Evolutionary conservation across 1,140 invertebrate genomes (phyloP).

Genomic region (Drosophila watanabei): DNA sequence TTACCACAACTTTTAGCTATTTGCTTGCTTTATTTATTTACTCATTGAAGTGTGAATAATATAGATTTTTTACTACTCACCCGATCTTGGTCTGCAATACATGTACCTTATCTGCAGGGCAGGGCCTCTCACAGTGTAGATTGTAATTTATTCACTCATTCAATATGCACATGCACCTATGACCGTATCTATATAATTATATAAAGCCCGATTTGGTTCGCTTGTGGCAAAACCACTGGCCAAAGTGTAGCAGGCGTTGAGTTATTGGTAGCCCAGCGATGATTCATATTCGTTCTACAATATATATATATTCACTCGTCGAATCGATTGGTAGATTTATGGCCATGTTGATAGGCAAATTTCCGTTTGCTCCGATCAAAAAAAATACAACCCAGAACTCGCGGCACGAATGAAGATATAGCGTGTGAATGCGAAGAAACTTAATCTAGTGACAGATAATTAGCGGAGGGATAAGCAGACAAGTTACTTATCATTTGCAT

Average conservation of each 20-base stretch:
- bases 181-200: conserved; percentile 73
- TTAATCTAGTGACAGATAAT: conserved; percentile 38
- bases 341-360: conserved; percentile 78
- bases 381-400: conserved; percentile 19
- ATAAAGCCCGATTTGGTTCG: conserved; percentile 70
- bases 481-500: conserved; percentile 7
- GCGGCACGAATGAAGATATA: conserved; percentile 34
- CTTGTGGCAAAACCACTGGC: conserved; percentile 61
- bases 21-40: background rate
- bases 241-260: conserved; percentile 63
- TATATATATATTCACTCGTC: conserved; percentile 7
- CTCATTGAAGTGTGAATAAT: conserved; percentile 20
- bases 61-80: background rate
- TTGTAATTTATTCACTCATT: conserved; percentile 47
- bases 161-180: conserved; percentile 48
- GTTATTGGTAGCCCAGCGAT: conserved; percentile 35
- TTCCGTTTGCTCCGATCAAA: conserved; percentile 48
- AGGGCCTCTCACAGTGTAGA: conserved; percentile 1
- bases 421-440: conserved; percentile 38
- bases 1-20: background rate
- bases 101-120: conserved; percentile 18
- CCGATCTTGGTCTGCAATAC: conserved; percentile 15
- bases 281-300: conserved; percentile 25
- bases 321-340: conserved; percentile 68
- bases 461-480: conserved; percentile 25